These are phyloP conservation scores for Chorisops tibialis DNA, from an alignment of 2,888 invertebrate species.

Conservation along the genomic window DNA sequence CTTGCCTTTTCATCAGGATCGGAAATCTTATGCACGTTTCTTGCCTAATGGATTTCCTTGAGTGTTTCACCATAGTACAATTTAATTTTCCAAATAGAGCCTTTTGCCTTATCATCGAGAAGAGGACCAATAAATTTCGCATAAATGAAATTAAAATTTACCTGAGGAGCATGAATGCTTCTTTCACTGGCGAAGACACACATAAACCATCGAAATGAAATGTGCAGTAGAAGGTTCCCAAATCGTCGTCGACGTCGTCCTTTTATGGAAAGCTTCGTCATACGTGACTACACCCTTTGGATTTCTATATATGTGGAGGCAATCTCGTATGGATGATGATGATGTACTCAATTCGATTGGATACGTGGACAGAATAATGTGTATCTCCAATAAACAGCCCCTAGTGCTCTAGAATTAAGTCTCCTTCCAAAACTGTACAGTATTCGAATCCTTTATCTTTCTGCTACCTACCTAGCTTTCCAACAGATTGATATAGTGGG, in stretches of 20 bases:
- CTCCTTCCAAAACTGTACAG: not conserved
- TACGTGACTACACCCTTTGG: not conserved
- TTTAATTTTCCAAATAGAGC: conserved; percentile 33
- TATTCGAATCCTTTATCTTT: too few species aligned
- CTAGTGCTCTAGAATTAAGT: conserved; percentile 17
- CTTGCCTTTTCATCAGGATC: conserved; percentile 1
- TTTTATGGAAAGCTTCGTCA: not conserved
- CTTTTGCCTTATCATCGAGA: conserved; percentile 29
- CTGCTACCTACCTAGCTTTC: too few species aligned
- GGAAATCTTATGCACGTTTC: conserved; percentile 35
- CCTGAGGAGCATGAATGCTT: conserved; percentile 14
- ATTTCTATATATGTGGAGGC: conserved; percentile 12
- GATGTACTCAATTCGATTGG: conserved; percentile 29
- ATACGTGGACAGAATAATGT: conserved; percentile 27
- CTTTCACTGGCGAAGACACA: not conserved
- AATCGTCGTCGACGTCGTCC: not conserved
- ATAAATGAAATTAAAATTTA: conserved; percentile 19
- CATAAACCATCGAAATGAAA: not conserved
- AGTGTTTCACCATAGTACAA: conserved; percentile 36
- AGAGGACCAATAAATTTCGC: conserved; percentile 9
- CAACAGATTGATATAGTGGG: too few species aligned
- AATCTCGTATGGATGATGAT: conserved; percentile 21
- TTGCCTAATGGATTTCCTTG: conserved; percentile 37
- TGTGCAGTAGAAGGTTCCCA: not conserved
- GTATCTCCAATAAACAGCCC: conserved; percentile 9